Percentiles rank a stretch among this genome's conserved stretches.
phyloP scores from a whole-genome alignment of 2,888 invertebrate genomes.

The Cataglyphis rosenhaueri region DNA sequence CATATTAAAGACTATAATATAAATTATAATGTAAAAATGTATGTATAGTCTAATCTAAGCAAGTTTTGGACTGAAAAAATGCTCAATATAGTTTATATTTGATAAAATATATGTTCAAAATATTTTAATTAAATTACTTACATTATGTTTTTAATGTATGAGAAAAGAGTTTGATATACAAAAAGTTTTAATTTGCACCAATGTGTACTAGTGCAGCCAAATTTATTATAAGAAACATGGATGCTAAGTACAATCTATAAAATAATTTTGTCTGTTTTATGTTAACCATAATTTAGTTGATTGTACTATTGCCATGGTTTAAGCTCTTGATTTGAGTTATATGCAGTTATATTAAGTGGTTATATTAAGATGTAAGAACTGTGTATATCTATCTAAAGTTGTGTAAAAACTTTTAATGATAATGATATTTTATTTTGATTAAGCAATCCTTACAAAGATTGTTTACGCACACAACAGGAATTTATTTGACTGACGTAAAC shows the following conservation, averaged over 20 bases:
- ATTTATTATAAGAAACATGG: conserved; percentile 11
- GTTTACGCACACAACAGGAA: conserved; percentile 55
- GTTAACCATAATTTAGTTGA: conserved; percentile 15
- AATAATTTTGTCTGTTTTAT: conserved; percentile 14
- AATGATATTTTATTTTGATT: conserved; percentile 31
- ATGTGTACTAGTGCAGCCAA: background rate
- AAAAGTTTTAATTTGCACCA: conserved; percentile 14
- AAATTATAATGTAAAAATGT: background rate
- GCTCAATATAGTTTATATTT: background rate
- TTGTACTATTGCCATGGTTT: conserved; percentile 66
- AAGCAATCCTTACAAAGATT: conserved; percentile 36
- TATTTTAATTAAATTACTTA: background rate
- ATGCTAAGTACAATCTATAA: conserved; percentile 4
- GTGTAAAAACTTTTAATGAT: conserved; percentile 37
- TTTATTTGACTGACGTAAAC: conserved; percentile 58
- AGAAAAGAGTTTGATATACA: conserved; percentile 6
- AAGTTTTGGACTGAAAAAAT: background rate
- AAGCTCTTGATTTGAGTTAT: conserved; percentile 52
- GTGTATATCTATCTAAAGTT: conserved; percentile 35
- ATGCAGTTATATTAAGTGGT: background rate
- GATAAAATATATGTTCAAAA: conserved; percentile 7
- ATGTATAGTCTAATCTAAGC: background rate
- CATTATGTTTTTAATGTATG: background rate
- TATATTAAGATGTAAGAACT: conserved; percentile 44
- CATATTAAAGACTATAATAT: conserved; percentile 10